Base-by-base conservation (phyloP, 2,888 invertebrate genomes). In the Eupithecia tripunctaria region DNA sequence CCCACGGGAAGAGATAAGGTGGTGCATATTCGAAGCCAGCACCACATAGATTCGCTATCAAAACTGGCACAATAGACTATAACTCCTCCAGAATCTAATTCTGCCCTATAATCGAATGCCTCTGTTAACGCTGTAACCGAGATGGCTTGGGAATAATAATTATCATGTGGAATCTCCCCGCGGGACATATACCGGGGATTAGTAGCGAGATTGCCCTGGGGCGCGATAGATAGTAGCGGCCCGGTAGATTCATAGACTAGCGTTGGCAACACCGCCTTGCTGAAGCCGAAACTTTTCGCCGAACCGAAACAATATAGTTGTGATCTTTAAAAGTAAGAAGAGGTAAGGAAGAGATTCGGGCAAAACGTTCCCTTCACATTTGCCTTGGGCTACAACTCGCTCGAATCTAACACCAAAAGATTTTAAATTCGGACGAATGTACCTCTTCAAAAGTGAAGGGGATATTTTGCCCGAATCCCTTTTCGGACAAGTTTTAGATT, bases 81-180 rank as follows among this genome's bases (percentile, higher is more conserved):
- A 65, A 21, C 27, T 63, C 25, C 67, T 64, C 43, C 47, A 47
- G 51, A 47, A 72, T 68, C 62, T 68, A 68, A 71, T 76, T 73
- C 56, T 29, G 15, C 8, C 32, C 21, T 67, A 38, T 73, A 73
- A 73, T 73, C 76, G 71, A 76, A 72, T 72, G 41, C 29, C 64
- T 69, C 70, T 66, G 36, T 70, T 64, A 70, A 21, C 68, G 51
- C 51, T 43, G 73, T 72, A 71, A 67, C 70, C 63, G 64, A 72
- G 71, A 77, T 73, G 78, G 68, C 74, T 75, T 71, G 77, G 80
- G 81, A 81, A 81, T 86, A 86, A 88, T 86, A 85, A 87, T 88
- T 84, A 84, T 85, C 83, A 83, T 81, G 83, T 83, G 84, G 82
- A 81, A 85, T 79, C 76, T 75, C 81, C 85, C 88, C 83, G 70